A percentile compares a stretch with the other conserved stretches of the same genome.
These are phyloP conservation scores for Phylloscopus collybita DNA, from an alignment of 2,797 vertebrate genomes.

Conservation along the genomic window DNA sequence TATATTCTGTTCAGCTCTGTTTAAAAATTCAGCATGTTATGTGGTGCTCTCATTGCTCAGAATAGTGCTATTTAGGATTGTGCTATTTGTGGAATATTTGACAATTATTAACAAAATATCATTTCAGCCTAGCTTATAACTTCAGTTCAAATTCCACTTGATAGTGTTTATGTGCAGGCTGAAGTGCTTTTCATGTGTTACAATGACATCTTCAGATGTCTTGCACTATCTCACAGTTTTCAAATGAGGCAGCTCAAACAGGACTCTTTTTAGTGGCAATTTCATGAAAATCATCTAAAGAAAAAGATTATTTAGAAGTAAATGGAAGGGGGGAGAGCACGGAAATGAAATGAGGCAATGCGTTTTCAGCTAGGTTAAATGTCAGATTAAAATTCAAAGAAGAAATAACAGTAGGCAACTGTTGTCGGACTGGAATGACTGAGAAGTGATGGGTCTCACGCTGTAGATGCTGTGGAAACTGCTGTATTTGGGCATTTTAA, in stretches of 20 bases:
- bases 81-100: slow-evolving; percentile 62
- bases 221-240: slow-evolving; percentile 50
- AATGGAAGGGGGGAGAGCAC: slow-evolving; percentile 3
- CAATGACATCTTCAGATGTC: slow-evolving; percentile 66
- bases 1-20: slow-evolving; percentile 51
- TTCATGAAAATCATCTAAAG: slow-evolving; percentile 59
- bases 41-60: slow-evolving; percentile 17
- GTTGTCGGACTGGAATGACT: background rate
- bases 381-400: slow-evolving; percentile 59
- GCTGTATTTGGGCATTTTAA: background rate
- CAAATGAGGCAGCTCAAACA: slow-evolving; percentile 56
- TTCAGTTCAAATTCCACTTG: slow-evolving; percentile 52
- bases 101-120: slow-evolving; percentile 70
- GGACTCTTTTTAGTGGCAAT: slow-evolving; percentile 66
- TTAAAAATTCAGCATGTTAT: slow-evolving; percentile 45
- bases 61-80: slow-evolving; percentile 49
- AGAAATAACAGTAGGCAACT: background rate
- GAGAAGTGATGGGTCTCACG: background rate
- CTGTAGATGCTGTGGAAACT: background rate
- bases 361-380: slow-evolving; percentile 57
- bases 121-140: slow-evolving; percentile 63
- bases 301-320: slow-evolving; percentile 66
- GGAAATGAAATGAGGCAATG: slow-evolving; percentile 32
- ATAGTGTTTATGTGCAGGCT: slow-evolving; percentile 59
- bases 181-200: slow-evolving; percentile 66